Evolutionary conservation across 1,140 invertebrate genomes (phyloP), one percentile per base, ranked within the genome.

Genomic region (Battus philenor): DNA sequence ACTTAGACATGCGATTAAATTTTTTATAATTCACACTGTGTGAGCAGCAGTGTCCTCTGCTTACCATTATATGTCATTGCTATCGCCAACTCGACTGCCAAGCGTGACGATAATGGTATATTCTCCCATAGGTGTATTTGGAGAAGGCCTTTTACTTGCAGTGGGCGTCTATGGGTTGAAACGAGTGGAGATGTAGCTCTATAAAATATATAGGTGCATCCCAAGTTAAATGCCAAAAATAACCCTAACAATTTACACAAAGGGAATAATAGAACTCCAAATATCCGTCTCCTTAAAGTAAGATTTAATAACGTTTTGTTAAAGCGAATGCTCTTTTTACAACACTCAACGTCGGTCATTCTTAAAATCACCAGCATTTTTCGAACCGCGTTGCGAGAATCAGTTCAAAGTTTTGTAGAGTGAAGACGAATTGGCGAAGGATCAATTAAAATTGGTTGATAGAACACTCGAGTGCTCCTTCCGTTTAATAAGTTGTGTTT

Each of bases 301-400:
- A 71, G 73, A 77, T 80, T 76, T 80, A 80, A 80, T 78, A 80
- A 80, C 67, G 69, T 80, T 80, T 75, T 75, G 65, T 77, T 70
- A 63, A 58, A 59, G 38, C 57, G 50, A 62, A 62, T 77, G 76
- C 67, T 69, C 75, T 71, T 76, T 68, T 80, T 69, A 74, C 61
- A 48, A 65, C 55, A 49, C 52, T 71, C 62, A 65, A 66, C 71
- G 65, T 67, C 41, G 50, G 61, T 57, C 68, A 54, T 61, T 69
- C 63, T 33, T 55, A 24, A 33, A 10, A 54, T 18, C 16, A 15
- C 70, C 70, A 69, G 27, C 52, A 51, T 63, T 39, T 26, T 10
- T 13, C 54, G 72, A 63, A 31, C 71, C 60, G 10, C 52, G 41
- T 27, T 9, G 27, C 4, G 18, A 24, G 26, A 39, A n/a, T 26